A percentile compares a stretch with the other conserved stretches of the same genome.
phyloP scores from a whole-genome alignment of 2,113 vertebrate genomes.

The Grantiella picta region DNA sequence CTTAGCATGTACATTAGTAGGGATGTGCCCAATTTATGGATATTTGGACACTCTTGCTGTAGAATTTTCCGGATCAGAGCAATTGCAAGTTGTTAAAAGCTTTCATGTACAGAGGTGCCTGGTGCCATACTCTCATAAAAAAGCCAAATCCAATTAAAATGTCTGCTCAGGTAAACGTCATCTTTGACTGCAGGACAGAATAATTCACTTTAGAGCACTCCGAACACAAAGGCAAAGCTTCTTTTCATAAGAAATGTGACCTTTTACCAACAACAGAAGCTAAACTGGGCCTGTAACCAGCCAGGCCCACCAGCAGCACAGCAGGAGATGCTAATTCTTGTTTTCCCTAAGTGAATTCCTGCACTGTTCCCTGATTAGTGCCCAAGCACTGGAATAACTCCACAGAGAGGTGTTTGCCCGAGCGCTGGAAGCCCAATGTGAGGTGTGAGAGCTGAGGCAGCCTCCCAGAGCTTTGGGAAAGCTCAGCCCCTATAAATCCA shows the following conservation, averaged over 20 bases:
- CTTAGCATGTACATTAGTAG: neutral
- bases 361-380: neutral
- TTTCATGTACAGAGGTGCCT: neutral
- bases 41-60: neutral
- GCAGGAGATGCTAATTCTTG: neutral
- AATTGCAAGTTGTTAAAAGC: neutral
- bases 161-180: neutral
- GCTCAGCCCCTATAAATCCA: neutral
- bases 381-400: neutral
- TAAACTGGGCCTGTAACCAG: neutral
- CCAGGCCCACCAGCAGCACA: neutral
- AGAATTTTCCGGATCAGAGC: neutral
- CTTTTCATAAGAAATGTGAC: neutral
- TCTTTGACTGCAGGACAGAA: neutral
- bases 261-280: neutral
- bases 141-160: neutral
- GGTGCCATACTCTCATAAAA: neutral
- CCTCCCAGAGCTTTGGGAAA: neutral
- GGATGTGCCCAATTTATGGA: neutral
- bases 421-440: neutral
- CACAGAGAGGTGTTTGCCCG: fast-evolving
- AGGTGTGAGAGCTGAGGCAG: neutral
- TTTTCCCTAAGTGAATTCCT: neutral
- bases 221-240: neutral
- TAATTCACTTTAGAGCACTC: neutral